Base-by-base conservation (phyloP, 2,113 vertebrate species). In the Morone saxatilis region DNA sequence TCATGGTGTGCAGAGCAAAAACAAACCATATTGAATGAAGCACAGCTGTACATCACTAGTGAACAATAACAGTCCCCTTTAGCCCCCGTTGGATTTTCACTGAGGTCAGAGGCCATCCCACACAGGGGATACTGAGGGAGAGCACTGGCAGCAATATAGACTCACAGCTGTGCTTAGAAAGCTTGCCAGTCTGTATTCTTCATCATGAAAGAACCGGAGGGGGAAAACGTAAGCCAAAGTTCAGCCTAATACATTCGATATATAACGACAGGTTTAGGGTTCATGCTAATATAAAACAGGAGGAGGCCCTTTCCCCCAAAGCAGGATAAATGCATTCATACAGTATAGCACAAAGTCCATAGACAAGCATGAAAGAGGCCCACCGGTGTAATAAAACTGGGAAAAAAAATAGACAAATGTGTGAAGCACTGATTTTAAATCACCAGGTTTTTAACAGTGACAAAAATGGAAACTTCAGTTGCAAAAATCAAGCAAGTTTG, bases 221-320 rank as follows among this genome's bases (percentile, higher is more conserved):
- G 76, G 78, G 25, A 60, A 62, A 69, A 63, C 25, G 40, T 25
- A 69, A 88, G 81, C 71, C 83, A 81, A 80, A 89, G 86, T 81
- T 88, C 81, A 89, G 70, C 56, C 54, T 63, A 80, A 90, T 86
- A 68, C 73, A 76, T 71, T 71, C 53, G 80, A 84, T 84, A 69
- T 81, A 86, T 76, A 89, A 81, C 45, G 72, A 91, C 88, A 73
- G 85, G 84, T 92, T 93, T 90, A 89, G 61, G 76, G 83, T 79
- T 85, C 57, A 75, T 69, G 77, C 71, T 92, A 88, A 91, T 89
- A 78, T 81, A 83, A 90, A 89, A 87, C 86, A 93, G 88, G 76
- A 82, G 81, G 80, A 80, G 69, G 82, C 71, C 0, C 8, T 67
- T 76, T 77, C 69, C 78, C 68, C 79, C 63, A 71, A 78, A 88